A percentile compares a stretch with the other conserved stretches of the same genome.
Evolutionary conservation across 2,113 vertebrate genomes (phyloP).

Genomic region (Leiothrix lutea): DNA sequence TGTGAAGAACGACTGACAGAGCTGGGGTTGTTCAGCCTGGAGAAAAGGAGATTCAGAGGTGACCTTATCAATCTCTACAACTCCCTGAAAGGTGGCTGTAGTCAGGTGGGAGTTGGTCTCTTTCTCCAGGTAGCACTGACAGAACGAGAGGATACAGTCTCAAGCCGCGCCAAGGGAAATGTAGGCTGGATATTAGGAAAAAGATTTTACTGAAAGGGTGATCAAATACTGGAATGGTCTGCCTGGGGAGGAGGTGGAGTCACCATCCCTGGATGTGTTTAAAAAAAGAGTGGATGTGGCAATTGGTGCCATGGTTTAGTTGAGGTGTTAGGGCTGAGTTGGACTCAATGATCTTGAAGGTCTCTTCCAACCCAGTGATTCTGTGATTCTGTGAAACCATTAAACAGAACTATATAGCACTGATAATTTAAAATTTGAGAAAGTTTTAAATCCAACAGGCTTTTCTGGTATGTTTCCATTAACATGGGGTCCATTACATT

Average conservation of each 20-base stretch:
- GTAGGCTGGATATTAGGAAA: background rate
- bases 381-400: background rate
- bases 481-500: accelerated
- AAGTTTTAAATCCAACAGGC: background rate
- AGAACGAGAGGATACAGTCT: accelerated
- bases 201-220: no score
- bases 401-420: background rate
- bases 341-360: background rate
- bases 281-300: background rate
- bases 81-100: accelerated
- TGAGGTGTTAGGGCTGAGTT: background rate
- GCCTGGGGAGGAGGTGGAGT: background rate
- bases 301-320: background rate
- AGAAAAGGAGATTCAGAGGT: background rate
- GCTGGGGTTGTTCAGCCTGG: background rate
- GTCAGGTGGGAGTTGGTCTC: accelerated
- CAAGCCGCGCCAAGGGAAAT: accelerated
- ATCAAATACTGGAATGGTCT: background rate
- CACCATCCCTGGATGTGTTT: background rate
- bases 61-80: background rate
- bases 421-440: background rate
- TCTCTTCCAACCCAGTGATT: background rate
- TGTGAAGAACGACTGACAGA: background rate
- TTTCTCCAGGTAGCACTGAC: no score
- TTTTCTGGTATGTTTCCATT: background rate